phyloP scores from a whole-genome alignment of 1,140 invertebrate genomes.

The Zaprionus tsacasi region DNA sequence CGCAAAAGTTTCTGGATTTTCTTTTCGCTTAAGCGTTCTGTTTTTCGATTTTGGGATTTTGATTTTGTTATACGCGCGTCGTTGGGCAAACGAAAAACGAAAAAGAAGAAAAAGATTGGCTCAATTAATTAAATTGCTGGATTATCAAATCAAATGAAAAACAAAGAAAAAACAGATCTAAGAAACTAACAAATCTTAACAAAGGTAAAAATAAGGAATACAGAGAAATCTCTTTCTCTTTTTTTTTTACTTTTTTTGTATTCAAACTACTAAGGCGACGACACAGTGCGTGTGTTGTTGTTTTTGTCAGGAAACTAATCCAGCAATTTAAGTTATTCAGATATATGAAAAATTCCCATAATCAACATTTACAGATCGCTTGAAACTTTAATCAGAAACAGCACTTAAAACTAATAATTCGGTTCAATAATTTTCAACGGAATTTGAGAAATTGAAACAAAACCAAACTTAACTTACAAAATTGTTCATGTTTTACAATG shows the following conservation, averaged over 20 bases:
- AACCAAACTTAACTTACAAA: not conserved
- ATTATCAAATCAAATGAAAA: conserved; percentile 66
- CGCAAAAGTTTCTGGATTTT: conserved; percentile 67
- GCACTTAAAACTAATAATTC: conserved; percentile 32
- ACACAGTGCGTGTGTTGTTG: conserved; percentile 56
- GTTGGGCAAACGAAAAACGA: conserved; percentile 68
- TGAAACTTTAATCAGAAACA: conserved; percentile 33
- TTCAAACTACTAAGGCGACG: conserved; percentile 62
- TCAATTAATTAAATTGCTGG: conserved; percentile 82
- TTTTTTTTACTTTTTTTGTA: not conserved
- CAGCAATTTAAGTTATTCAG: conserved; percentile 67
- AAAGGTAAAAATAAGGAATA: conserved; percentile 20
- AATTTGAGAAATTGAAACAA: not conserved
- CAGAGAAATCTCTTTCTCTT: no score
- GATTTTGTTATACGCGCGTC: conserved; percentile 54
- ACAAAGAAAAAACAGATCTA: conserved; percentile 43
- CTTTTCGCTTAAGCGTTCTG: conserved; percentile 79
- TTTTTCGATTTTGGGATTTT: conserved; percentile 44
- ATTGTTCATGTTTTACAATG: conserved; percentile 1
- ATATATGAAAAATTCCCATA: conserved; percentile 7
- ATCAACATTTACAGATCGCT: conserved; percentile 68
- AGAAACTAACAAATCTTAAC: conserved; percentile 26
- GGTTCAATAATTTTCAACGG: not conserved
- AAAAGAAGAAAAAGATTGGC: conserved; percentile 79
- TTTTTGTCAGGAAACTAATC: conserved; percentile 51